Evolutionary conservation across 2,888 invertebrate genomes (phyloP).

Genomic region (Dasypolia templi): DNA sequence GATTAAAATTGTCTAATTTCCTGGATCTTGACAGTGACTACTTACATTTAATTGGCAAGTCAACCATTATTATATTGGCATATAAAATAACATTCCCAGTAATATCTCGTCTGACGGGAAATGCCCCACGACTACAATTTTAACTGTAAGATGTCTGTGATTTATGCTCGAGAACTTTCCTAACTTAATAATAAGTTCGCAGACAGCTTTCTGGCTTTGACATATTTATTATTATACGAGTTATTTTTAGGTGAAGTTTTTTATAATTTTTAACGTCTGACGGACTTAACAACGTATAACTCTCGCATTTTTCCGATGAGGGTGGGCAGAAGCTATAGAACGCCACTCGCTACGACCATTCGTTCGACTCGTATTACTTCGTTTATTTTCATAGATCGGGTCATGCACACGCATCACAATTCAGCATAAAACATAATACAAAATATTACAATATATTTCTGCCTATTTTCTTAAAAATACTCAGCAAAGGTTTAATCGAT

Average conservation of each 20-base stretch:
- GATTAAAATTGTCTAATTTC: neutral
- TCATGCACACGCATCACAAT: neutral
- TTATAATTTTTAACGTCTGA: neutral
- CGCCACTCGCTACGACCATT: neutral
- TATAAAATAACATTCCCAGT: slow-evolving; percentile 2
- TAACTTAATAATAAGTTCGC: slow-evolving; percentile 44
- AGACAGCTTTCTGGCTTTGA: slow-evolving; percentile 26
- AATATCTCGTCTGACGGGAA: slow-evolving; percentile 1
- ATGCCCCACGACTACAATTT: slow-evolving; percentile 6
- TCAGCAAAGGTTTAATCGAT: slow-evolving; percentile 3
- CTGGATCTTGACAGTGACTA: neutral
- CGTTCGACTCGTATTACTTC: no score
- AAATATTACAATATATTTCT: neutral
- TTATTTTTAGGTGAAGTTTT: slow-evolving; percentile 10
- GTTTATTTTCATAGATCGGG: neutral
- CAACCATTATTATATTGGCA: neutral
- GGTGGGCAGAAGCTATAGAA: neutral
- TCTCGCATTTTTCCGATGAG: neutral
- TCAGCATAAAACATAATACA: no score
- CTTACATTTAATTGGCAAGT: neutral
- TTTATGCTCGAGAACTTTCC: slow-evolving; percentile 23
- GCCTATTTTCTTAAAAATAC: neutral
- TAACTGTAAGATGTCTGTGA: slow-evolving; percentile 24
- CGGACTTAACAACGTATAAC: neutral
- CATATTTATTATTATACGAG: slow-evolving; percentile 31